Evolutionary conservation across 2,888 invertebrate genomes (phyloP), one percentile per base, ranked within the genome.

Genomic region (Stegana nigrithorax): DNA sequence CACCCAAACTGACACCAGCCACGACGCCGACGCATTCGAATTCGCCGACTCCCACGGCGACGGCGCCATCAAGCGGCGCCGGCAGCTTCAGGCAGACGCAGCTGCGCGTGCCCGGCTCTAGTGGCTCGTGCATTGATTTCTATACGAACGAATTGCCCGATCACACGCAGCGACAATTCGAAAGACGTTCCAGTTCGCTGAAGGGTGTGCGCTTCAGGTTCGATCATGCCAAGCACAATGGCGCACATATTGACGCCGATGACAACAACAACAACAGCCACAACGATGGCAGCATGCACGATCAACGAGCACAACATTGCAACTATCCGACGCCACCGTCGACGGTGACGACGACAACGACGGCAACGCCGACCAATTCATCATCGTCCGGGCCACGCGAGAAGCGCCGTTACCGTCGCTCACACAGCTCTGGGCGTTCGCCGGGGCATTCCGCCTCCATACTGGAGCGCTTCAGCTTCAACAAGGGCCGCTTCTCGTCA

Each of bases 381-480:
- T 82, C 81, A 6, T 74, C 82, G 1, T 78, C 80, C 5, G 82
- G 82, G 1, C 73, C 76, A 0, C 69, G 75, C 0, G 82, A 83
- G 36, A 84, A 81, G 67, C 75, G 83, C 8, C 82, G 83, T 61
- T 83, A 80, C 66, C 81, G 83, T 1, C 83, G 85, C 32, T 78
- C 84, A 10, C 82, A 81, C 5, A 81, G 83, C 53, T 76, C 67
- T 8, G 68, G 67, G 36, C 67, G 70, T 8, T 68, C 75, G 45
- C 62, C 78, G 51, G 71, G 72, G 8, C 70, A 72, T 7, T 80
- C 82, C 4, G 69, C 67, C 12, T 84, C 85, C 12, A 85, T 85
- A 10, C 65, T 86, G 42, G 85, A 85, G 67, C 72, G 85, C 2
- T 79, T 84, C 17, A 85, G 86, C 63, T 79, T 78, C 56, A 79